These are phyloP conservation scores for Lampropteryx suffumata DNA, from an alignment of 2,888 invertebrate species.

Conservation along the genomic window DNA sequence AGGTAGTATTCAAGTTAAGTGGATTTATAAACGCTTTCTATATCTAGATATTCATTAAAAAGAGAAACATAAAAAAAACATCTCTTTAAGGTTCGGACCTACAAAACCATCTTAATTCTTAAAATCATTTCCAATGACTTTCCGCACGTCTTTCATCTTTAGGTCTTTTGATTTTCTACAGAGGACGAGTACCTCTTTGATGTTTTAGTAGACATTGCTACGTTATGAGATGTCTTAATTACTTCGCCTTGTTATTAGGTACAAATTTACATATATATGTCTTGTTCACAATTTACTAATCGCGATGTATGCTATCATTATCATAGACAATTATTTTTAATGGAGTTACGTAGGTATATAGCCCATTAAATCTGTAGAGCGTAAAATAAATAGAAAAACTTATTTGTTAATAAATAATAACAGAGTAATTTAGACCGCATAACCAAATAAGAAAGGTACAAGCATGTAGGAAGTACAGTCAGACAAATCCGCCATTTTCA, in stretches of 20 bases:
- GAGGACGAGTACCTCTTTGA: no score
- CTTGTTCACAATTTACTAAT: slow-evolving; percentile 39
- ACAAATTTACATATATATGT: slow-evolving; percentile 40
- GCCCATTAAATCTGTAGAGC: slow-evolving; percentile 43
- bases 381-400: slow-evolving; percentile 55
- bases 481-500: no score
- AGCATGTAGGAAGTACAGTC: slow-evolving; percentile 13
- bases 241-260: slow-evolving; percentile 13
- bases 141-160: no score
- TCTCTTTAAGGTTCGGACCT: no score
- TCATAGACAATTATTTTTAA: slow-evolving; percentile 40
- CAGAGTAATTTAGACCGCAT: slow-evolving; percentile 3
- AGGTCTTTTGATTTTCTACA: no score
- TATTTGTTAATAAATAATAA: slow-evolving; percentile 42
- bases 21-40: no score
- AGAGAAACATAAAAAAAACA: no score
- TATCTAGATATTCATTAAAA: no score
- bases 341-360: slow-evolving; percentile 29
- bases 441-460: slow-evolving; percentile 4
- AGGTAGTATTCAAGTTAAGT: no score
- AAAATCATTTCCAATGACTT: no score
- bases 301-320: slow-evolving; percentile 33
- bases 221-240: background rate
- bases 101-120: no score
- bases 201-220: no score